Evolutionary conservation across 1,140 invertebrate genomes (phyloP), one percentile per base, ranked within the genome.

Genomic region (Cherax destructor): DNA sequence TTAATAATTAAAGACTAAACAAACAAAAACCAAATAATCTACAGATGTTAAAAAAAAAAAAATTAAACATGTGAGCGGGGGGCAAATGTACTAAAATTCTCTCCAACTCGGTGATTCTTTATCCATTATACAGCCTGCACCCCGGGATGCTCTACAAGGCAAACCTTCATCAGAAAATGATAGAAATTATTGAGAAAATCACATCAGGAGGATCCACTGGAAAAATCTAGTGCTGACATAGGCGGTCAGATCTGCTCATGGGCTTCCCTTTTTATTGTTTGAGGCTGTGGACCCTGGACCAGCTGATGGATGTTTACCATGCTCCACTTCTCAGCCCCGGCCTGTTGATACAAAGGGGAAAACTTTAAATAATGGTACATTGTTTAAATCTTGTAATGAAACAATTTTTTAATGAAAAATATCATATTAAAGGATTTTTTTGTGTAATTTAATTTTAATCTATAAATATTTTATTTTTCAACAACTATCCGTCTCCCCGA

Each of bases 191-290:
- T 79, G 69, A 92, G 59, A 80, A 59, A 61, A 85, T 92, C 69
- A 92, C 91, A 41, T 83, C 86, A 30, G 80, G 83, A 77, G 85
- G 76, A 30, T 78, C n/a, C 41, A 56, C 41, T 80, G 49, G 21
- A 52, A 18, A n/a, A 56, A 4, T 78, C 88, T 30, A 72, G 79
- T 72, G 65, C 59, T 49, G 86, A 92, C 21, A 94, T 97, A 88
- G 96, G 96, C 2, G 98, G 97, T 1, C 97, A 97, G 93, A 98
- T 98, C 94, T 98, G 65, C 94, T 98, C 3, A 97, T 98, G 97
- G 97, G 97, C 18, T 98, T 98, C 94, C 97, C 98, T 94, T n/a
- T n/a, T 97, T 97, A 1, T 95, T 98, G 10, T 98, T 98, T 94
- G 97, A 97, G 52, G 97, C 97, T 91, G 94, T 98, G 7, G 96